These are phyloP conservation scores for Harpalus rufipes DNA, from an alignment of 2,888 invertebrate species.

Conservation along the genomic window DNA sequence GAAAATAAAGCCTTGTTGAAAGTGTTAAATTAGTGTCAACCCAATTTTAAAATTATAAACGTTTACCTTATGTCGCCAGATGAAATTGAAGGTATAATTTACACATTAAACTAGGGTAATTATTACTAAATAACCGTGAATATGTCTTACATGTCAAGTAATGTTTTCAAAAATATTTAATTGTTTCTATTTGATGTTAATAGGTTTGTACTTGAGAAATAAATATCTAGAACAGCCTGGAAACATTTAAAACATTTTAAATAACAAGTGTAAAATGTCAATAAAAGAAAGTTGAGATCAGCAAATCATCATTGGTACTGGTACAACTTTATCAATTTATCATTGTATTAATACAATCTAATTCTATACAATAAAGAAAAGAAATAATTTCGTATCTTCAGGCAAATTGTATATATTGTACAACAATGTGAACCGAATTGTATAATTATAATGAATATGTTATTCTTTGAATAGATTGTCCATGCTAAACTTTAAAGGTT, in stretches of 20 bases:
- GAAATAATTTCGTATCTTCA: slow-evolving; percentile 8
- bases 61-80: slow-evolving; percentile 10
- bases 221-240: neutral
- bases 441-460: too few relatives aligned
- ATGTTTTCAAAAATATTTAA: neutral
- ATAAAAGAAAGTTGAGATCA: slow-evolving; percentile 35
- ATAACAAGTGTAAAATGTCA: slow-evolving; percentile 43
- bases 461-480: too few relatives aligned
- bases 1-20: neutral
- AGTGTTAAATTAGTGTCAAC: slow-evolving; percentile 26
- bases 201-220: neutral
- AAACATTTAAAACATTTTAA: slow-evolving; percentile 8
- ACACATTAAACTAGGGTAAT: slow-evolving; percentile 2
- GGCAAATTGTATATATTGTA: neutral
- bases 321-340: slow-evolving; percentile 43
- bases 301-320: slow-evolving; percentile 14
- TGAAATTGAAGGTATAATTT: slow-evolving; percentile 13
- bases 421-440: neutral
- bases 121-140: neutral
- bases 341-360: slow-evolving; percentile 38
- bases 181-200: neutral
- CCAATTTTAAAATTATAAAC: slow-evolving; percentile 17
- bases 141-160: neutral
- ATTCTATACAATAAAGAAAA: slow-evolving; percentile 28
- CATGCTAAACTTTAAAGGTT: too few relatives aligned